Conservation (phyloP, 2,888 invertebrate species). For the Metalampra italica region DNA sequence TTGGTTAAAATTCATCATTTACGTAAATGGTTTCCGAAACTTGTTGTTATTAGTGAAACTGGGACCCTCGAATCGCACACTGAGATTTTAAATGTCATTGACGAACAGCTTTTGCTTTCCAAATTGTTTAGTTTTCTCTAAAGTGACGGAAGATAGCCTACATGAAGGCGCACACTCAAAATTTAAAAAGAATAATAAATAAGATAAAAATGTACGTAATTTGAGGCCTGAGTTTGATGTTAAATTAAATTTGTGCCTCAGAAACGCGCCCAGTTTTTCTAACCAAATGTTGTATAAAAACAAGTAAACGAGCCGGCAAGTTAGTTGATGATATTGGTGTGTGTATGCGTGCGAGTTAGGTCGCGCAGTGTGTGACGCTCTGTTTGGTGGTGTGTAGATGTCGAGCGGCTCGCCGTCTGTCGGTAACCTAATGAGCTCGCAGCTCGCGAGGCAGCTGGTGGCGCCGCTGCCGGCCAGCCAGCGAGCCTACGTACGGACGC, state of each 20-base stretch:
- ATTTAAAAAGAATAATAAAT: no score
- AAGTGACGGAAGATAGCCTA: no score
- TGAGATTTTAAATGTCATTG: conserved; percentile 4
- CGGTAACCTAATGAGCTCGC: conserved; percentile 76
- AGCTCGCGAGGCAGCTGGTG: conserved; percentile 80
- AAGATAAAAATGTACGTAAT: no score
- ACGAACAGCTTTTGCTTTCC: not conserved
- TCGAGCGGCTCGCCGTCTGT: conserved; percentile 38
- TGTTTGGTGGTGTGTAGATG: conserved; percentile 62
- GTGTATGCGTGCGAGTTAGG: not conserved
- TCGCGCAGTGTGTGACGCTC: conserved; percentile 25
- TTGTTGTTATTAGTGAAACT: conserved; percentile 6
- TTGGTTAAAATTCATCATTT: not conserved
- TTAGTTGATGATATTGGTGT: not conserved
- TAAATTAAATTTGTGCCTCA: no score
- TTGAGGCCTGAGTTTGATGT: no score
- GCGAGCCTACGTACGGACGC: conserved; percentile 75
- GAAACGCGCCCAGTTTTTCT: no score
- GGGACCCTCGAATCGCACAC: not conserved
- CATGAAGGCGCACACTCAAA: no score
- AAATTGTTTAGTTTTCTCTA: no score
- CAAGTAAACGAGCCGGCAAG: not conserved
- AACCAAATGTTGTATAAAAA: not conserved
- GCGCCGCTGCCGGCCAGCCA: conserved; percentile 76
- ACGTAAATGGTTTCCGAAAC: not conserved